phyloP scores from a whole-genome alignment of 2,888 invertebrate genomes.

The Didymodactylos carnosus region DNA sequence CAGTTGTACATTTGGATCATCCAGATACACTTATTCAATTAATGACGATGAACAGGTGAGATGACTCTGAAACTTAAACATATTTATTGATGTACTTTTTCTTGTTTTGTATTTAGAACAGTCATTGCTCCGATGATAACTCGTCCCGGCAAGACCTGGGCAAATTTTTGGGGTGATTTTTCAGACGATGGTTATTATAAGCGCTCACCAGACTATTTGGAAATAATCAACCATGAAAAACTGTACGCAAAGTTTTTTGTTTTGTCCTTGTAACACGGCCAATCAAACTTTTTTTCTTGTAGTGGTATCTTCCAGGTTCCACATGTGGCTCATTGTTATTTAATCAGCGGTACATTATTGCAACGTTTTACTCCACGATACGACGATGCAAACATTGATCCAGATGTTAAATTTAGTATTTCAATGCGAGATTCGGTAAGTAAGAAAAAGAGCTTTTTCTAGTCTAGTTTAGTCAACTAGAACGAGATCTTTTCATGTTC shows the following conservation, averaged over 20 bases:
- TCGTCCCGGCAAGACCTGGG: conserved; percentile 72
- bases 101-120: no score
- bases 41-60: conserved; percentile 54
- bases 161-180: conserved; percentile 93
- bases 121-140: conserved; percentile 66
- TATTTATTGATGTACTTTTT: no score
- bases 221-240: conserved; percentile 60
- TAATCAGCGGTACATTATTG: conserved; percentile 47
- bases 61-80: no score
- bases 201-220: conserved; percentile 80
- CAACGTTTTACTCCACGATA: neutral
- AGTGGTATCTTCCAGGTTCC: conserved; percentile 95
- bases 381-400: conserved; percentile 44
- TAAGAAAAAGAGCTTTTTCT: neutral
- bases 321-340: conserved; percentile 58
- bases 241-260: conserved; percentile 41
- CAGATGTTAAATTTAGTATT: conserved; percentile 70
- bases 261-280: neutral
- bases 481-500: conserved; percentile 15
- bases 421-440: conserved; percentile 1
- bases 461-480: neutral
- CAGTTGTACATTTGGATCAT: conserved; percentile 61
- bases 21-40: conserved; percentile 51
- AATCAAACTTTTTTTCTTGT: conserved; percentile 24
- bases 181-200: conserved; percentile 76